phyloP scores from a whole-genome alignment of 2,888 invertebrate species.

The Chrysodeixis includens region DNA sequence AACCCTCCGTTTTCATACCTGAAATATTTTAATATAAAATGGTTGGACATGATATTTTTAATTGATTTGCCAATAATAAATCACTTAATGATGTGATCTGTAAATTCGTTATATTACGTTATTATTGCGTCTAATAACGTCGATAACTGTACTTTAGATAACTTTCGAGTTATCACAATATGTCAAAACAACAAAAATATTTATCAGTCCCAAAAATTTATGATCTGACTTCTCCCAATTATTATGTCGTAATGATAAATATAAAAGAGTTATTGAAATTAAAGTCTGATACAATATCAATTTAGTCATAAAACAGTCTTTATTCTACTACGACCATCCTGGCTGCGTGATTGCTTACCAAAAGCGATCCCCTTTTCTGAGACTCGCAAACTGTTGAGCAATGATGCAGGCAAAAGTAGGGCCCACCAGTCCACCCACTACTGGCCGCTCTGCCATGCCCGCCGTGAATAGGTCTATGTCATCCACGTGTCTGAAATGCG shows the following conservation, averaged over 20 bases:
- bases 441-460: slow-evolving; percentile 94
- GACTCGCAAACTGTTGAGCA: slow-evolving; percentile 94
- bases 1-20: slow-evolving; percentile 94
- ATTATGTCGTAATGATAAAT: background rate
- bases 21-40: slow-evolving; percentile 36
- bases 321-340: background rate
- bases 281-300: background rate
- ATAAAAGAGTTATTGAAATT: background rate
- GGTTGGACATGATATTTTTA: background rate
- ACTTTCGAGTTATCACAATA: no score
- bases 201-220: background rate
- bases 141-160: no score
- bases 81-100: background rate
- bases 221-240: background rate
- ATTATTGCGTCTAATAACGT: background rate
- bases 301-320: background rate
- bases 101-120: no score
- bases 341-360: slow-evolving; percentile 87
- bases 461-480: slow-evolving; percentile 96
- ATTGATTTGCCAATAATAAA: background rate
- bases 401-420: slow-evolving; percentile 97
- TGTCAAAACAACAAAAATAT: background rate
- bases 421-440: slow-evolving; percentile 94
- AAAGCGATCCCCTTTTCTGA: slow-evolving; percentile 94
- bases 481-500: slow-evolving; percentile 90